Base-by-base conservation (phyloP, 30 jellyfish, hydroid and myxozoan species). In the Phacellophora camtschatica region DNA sequence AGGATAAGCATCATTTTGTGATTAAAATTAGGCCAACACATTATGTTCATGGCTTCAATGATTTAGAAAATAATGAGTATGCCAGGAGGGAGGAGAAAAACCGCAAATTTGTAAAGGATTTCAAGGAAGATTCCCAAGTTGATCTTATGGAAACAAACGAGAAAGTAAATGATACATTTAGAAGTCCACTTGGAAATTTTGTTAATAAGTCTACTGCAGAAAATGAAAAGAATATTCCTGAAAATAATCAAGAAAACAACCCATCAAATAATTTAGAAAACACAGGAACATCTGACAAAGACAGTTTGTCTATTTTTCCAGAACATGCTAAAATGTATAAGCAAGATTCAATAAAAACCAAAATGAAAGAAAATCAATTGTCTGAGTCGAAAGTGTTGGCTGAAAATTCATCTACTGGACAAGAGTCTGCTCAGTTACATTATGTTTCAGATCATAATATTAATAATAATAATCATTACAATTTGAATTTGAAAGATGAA, bases 11-110 rank as follows among this genome's bases (percentile, higher is more conserved):
- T 68, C 91, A 80, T 50, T 80, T 37, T 51, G 66, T 80, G 23
- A 80, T 80, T 25, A 83, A 80, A 28, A 46, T 80, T 4, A 41
- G 35, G 54, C 91, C 91, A 19, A 80, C 91, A 5, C 76, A 80
- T 32, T 33, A 83, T 3, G 27, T 51, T 2, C 74, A 73, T 0
- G 36, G 42, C 13, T 22, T 19, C 2, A 2, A 19, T 20, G 37
- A 13, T 10, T 3, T 2, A 29, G 24, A 27, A 61, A 15, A 0
- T 0, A 29, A 27, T 20, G 24, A 43, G 29, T 19, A 69, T 4
- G 22, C 28, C n/a, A 25, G 19, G 2, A 28, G 69, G 8, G 24
- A 20, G 7, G 49, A 30, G 19, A 29, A 36, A 20, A 10, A 36
- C 49, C 11, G 5, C n/a, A 46, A 46, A 16, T 11, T 46, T 46